These are phyloP conservation scores for Pachyrhynchus sulphureomaculatus DNA, from an alignment of 1,140 invertebrate genomes.

Conservation along the genomic window DNA sequence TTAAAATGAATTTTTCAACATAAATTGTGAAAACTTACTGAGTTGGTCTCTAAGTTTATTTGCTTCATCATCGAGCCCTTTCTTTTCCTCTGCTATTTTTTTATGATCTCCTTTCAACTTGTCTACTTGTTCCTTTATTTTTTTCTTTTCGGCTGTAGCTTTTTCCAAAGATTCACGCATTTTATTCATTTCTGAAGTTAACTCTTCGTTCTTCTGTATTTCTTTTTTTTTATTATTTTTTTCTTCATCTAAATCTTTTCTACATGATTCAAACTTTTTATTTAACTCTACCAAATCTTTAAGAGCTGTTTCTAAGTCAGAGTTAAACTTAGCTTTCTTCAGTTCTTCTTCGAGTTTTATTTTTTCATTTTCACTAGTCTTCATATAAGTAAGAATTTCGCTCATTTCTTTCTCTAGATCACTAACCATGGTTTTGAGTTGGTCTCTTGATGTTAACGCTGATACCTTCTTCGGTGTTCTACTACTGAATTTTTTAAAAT, in stretches of 20 bases:
- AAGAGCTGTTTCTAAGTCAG: conserved; percentile 40
- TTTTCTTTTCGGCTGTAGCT: conserved; percentile 53
- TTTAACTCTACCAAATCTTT: conserved; percentile 41
- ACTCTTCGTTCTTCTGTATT: conserved; percentile 55
- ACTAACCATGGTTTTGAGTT: conserved; percentile 75
- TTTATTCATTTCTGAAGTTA: conserved; percentile 54
- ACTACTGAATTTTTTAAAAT: conserved; percentile 60
- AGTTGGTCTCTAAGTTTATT: conserved; percentile 57
- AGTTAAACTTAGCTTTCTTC: conserved; percentile 52
- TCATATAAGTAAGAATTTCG: conserved; percentile 64
- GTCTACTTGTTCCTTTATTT: conserved; percentile 55
- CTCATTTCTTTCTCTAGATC: conserved; percentile 80
- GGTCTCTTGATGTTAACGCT: conserved; percentile 68
- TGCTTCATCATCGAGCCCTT: conserved; percentile 59
- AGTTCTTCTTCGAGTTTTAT: conserved; percentile 55
- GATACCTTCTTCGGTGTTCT: conserved; percentile 67
- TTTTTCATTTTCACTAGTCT: conserved; percentile 59
- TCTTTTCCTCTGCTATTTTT: conserved; percentile 56
- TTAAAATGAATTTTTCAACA: too few relatives aligned
- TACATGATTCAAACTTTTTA: conserved; percentile 36
- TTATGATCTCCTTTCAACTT: conserved; percentile 54
- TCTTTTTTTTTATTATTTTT: conserved; percentile 56
- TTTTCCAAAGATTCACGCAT: conserved; percentile 53
- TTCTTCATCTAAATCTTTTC: conserved; percentile 54
- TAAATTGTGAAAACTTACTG: conserved; percentile 25